phyloP scores from a whole-genome alignment of 2,113 vertebrate genomes.

The Antechinus flavipes region DNA sequence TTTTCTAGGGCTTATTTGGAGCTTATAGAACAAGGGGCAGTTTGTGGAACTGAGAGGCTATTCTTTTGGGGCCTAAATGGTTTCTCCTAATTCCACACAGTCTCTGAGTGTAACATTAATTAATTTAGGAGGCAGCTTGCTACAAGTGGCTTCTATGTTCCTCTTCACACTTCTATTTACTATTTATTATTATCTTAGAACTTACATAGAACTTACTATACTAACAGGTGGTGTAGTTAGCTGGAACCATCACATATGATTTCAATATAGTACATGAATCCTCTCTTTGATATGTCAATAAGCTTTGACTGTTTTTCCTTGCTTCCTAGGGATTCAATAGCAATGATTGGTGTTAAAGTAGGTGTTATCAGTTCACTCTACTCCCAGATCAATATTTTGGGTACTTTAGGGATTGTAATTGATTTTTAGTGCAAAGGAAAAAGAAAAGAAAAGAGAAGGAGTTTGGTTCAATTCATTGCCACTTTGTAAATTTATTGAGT shows the following conservation, averaged over 20 bases:
- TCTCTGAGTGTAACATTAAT: not conserved
- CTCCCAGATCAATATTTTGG: not conserved
- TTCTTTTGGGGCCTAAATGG: not conserved
- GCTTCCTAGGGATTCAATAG: not conserved
- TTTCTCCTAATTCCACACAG: not conserved
- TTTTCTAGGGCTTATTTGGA: not conserved
- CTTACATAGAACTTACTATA: not conserved
- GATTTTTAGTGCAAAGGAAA: not conserved
- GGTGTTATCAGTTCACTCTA: not conserved
- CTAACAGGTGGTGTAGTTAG: not conserved
- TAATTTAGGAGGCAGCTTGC: not conserved
- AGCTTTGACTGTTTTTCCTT: not conserved
- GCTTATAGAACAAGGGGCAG: not conserved
- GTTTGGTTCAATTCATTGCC: not conserved
- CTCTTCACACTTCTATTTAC: not conserved
- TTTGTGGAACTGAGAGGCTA: not conserved
- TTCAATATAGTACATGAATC: not conserved
- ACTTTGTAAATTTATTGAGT: not conserved
- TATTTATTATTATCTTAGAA: not conserved
- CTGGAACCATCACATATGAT: not conserved
- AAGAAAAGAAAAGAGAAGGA: not conserved
- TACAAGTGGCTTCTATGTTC: not conserved
- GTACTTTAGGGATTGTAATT: not conserved
- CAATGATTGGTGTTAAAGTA: not conserved
- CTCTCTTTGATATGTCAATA: not conserved